Conservation (phyloP, 2,797 vertebrate species). For the Loriculus beryllinus region DNA sequence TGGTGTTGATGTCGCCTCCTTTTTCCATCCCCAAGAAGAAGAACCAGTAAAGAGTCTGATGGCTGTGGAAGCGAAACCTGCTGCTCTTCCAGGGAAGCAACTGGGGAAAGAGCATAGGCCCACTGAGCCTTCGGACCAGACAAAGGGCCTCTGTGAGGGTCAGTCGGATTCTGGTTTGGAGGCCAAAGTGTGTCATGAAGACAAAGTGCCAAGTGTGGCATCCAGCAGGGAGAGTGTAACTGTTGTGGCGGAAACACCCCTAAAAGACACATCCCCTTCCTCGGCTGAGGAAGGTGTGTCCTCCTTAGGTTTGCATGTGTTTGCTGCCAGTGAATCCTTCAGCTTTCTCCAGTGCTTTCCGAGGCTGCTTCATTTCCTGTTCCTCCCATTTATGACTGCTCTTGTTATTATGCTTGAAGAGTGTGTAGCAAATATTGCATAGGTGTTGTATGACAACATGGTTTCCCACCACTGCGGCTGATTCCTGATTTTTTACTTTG, state of each 20-base stretch:
- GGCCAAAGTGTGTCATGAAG: constrained; percentile 72
- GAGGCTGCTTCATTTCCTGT: constrained; percentile 63
- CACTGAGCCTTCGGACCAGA: constrained; percentile 80
- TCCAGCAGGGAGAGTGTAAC: constrained; percentile 79
- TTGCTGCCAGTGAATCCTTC: constrained; percentile 56
- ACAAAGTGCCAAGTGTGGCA: constrained; percentile 78
- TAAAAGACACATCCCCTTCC: constrained; percentile 67
- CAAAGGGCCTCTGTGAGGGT: constrained; percentile 79
- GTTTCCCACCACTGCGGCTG: constrained; percentile 68
- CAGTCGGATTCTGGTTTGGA: constrained; percentile 76
- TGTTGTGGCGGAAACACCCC: constrained; percentile 77
- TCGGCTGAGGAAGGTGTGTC: constrained; percentile 89
- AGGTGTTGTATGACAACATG: constrained; percentile 69
- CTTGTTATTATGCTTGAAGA: constrained; percentile 69
- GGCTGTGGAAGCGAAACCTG: constrained; percentile 84
- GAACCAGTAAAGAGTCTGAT: constrained; percentile 86
- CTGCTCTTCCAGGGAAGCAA: constrained; percentile 87
- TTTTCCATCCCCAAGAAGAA: constrained; percentile 89
- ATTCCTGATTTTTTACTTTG: constrained; percentile 70
- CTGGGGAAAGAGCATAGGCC: constrained; percentile 81
- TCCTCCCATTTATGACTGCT: constrained; percentile 62
- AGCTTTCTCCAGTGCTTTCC: constrained; percentile 68
- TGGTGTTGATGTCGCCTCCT: constrained; percentile 87
- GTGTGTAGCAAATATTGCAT: constrained; percentile 54
- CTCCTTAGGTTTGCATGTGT: constrained; percentile 86